Evolutionary conservation across 2,113 vertebrate genomes (phyloP), one percentile per base, ranked within the genome.

Genomic region (Psettodes erumei): DNA sequence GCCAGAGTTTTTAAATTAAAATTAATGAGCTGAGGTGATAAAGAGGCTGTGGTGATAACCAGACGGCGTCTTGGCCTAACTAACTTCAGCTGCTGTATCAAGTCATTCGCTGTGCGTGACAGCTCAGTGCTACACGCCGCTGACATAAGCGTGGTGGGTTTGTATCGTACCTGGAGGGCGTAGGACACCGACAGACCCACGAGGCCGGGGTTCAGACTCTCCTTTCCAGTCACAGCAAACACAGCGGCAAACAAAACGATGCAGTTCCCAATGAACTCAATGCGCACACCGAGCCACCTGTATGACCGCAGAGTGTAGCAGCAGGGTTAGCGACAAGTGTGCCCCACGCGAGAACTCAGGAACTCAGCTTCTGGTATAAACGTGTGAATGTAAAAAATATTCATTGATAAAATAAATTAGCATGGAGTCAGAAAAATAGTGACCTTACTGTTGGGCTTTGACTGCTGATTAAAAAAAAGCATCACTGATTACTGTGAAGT

Each of bases 171-270:
- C 96, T 98, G 96, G 1, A 99, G 91, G 0, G 98, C 97, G 0
- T 98, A 99, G 10, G 98, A 98, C 61, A 99, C 95, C 0, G 98
- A 99, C 23, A 99, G 95, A 32, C 98, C 98, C 55, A 98, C 97
- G 0, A 97, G 81, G 6, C 98, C 97, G 0, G 96, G 91, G 56
- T 82, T 97, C 71, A 98, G 93, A 5, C 13, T 94, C 35, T 82
- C 92, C 82, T 93, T 97, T 47, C 96, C 91, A 2, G 94, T 91
- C 75, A 99, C 98, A 2, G 96, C 96, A 32, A 98, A 99, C 72
- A 99, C 71, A 5, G 96, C 96, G 16, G 97, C 96, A 77, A 99
- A 99, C 74, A 99, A 79, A 68, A 99, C 97, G 0, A 98, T 89
- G 54, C 96, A 98, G 88, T 95, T 99, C 8, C 98, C 98, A 48